Percentiles rank a stretch among this genome's conserved stretches.
Evolutionary conservation across 2,113 vertebrate genomes (phyloP).

Genomic region (Buteo buteo): DNA sequence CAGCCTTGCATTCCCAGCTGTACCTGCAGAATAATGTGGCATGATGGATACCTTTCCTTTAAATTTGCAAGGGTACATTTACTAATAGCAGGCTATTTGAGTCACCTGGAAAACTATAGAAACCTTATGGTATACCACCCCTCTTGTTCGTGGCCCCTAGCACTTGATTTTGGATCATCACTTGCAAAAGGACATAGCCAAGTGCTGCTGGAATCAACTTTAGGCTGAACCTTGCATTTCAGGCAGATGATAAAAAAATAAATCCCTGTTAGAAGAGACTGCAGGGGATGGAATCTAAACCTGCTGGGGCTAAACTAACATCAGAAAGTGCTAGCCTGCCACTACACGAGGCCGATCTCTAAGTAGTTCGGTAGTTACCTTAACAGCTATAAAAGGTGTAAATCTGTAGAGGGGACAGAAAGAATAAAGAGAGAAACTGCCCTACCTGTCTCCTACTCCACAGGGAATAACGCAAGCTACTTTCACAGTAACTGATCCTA

Average conservation of each 20-base stretch:
- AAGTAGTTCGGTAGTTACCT: constrained; percentile 35
- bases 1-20: not conserved
- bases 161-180: not conserved
- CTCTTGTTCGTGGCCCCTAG: not conserved
- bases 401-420: constrained; percentile 33
- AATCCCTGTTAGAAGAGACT: constrained; percentile 10
- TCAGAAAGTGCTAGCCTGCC: constrained; percentile 14
- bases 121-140: not conserved
- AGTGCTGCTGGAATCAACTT: not conserved
- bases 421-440: constrained; percentile 33
- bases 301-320: constrained; percentile 51
- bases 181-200: not conserved
- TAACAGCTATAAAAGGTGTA: constrained; percentile 55
- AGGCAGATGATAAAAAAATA: constrained; percentile 5
- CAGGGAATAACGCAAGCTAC: constrained; percentile 25
- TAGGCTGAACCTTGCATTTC: not conserved
- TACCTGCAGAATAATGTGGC: not conserved
- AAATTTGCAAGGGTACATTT: not conserved
- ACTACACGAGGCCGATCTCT: not conserved
- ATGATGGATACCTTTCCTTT: not conserved
- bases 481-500: constrained; percentile 28
- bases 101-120: not conserved
- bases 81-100: not conserved
- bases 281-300: constrained; percentile 48
- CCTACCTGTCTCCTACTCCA: constrained; percentile 19